Conservation (phyloP, 2,888 invertebrate species). For the Dryomyza anilis region DNA sequence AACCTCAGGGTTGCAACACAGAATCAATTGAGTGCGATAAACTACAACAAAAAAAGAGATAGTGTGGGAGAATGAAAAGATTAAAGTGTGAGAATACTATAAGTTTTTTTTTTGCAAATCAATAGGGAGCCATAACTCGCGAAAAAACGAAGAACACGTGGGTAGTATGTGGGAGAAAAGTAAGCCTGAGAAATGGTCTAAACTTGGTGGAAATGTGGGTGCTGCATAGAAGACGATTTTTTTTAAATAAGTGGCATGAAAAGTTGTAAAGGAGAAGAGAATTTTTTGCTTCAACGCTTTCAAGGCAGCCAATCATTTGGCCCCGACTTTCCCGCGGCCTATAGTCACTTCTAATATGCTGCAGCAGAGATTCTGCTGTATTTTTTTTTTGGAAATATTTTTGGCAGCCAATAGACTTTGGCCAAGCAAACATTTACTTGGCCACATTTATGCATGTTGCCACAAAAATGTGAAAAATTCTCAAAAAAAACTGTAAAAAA, state of each 20-base stretch:
- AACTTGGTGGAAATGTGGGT: too few species aligned
- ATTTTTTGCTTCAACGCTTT: not conserved
- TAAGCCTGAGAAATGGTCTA: too few species aligned
- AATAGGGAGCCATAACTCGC: too few species aligned
- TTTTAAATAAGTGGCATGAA: too few species aligned
- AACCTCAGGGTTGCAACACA: too few species aligned
- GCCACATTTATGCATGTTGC: not conserved
- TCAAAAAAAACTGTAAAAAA: too few species aligned
- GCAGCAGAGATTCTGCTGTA: not conserved
- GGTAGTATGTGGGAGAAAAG: too few species aligned
- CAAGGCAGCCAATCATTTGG: not conserved
- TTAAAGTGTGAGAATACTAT: constrained; percentile 1
- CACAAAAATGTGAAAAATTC: not conserved
- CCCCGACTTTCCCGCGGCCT: not conserved
- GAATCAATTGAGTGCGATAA: too few species aligned
- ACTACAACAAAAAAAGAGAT: not conserved
- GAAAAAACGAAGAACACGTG: too few species aligned
- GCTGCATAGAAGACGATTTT: too few species aligned
- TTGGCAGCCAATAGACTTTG: not conserved
- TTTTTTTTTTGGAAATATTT: not conserved
- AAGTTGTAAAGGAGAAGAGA: not conserved
- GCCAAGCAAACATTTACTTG: not conserved
- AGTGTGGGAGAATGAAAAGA: not conserved
- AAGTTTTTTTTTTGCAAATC: too few species aligned
- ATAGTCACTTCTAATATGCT: not conserved